Conservation (phyloP, 2,797 vertebrate species). For the Poeciliopsis gracilis region DNA sequence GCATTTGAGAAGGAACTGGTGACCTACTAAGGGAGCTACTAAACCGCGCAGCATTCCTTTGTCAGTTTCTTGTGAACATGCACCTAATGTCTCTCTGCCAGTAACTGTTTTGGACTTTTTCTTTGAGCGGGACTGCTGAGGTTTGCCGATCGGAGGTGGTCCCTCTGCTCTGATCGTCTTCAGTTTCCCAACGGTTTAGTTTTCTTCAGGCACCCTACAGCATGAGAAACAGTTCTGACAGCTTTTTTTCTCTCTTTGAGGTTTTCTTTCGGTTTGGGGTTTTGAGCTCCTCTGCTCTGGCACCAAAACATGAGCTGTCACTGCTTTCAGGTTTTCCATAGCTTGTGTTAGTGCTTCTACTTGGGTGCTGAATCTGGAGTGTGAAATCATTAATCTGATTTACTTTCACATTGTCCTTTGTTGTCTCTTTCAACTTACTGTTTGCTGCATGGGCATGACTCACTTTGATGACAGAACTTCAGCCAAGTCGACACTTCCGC, state of each 20-base stretch:
- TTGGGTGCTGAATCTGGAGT: background rate
- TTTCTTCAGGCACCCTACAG: background rate
- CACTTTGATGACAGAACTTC: background rate
- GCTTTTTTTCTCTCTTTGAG: background rate
- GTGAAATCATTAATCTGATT: background rate
- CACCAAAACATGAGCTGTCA: background rate
- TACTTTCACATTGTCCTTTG: background rate
- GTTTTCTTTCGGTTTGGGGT: background rate
- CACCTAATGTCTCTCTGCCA: too few relatives aligned
- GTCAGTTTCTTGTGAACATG: background rate
- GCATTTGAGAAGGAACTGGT: slow-evolving; percentile 7
- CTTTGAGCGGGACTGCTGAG: background rate
- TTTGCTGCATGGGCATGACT: background rate
- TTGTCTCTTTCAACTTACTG: background rate
- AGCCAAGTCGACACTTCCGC: background rate
- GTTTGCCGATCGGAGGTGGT: background rate
- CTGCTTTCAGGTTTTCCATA: background rate
- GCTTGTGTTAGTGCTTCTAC: slow-evolving; percentile 9
- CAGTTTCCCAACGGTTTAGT: background rate
- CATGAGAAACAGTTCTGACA: background rate
- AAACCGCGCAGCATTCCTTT: background rate
- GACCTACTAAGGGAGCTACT: background rate
- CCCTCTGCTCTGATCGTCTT: background rate
- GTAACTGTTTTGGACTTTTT: background rate
- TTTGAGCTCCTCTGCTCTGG: background rate